phyloP scores from a whole-genome alignment of 2,797 vertebrate species.

The Gymnoscopelus braueri region DNA sequence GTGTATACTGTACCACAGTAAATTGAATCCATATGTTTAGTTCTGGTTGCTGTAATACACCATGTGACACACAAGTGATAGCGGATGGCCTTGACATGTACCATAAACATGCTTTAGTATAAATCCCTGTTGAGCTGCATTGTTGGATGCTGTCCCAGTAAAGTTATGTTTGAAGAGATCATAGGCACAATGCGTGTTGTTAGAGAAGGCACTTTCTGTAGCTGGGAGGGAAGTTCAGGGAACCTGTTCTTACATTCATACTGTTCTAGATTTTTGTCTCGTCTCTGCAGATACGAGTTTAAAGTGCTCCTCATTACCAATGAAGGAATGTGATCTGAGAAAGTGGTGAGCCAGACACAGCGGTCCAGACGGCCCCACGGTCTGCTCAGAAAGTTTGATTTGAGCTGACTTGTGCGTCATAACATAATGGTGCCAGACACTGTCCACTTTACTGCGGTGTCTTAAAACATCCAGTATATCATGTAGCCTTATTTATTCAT shows the following conservation, averaged over 20 bases:
- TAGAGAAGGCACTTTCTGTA: not conserved
- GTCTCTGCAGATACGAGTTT: conserved; percentile 30
- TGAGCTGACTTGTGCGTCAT: conserved; percentile 25
- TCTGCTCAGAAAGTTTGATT: conserved; percentile 17
- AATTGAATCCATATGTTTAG: not conserved
- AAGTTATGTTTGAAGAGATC: conserved; percentile 26
- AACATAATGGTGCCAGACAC: conserved; percentile 23
- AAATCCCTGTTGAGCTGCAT: conserved; percentile 19
- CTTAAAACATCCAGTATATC: not conserved
- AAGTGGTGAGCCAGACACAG: conserved; percentile 9
- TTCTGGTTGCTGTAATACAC: not conserved
- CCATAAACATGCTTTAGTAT: conserved; percentile 2
- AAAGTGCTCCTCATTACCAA: conserved; percentile 50
- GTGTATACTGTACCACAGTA: not conserved
- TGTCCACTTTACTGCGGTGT: not conserved
- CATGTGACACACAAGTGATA: not conserved
- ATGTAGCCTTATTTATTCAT: not conserved
- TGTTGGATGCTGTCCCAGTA: not conserved
- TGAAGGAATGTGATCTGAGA: conserved; percentile 38
- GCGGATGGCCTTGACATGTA: conserved; percentile 3
- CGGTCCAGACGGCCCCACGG: conserved; percentile 9
- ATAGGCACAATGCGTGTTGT: conserved; percentile 18
- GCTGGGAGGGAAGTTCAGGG: conserved; percentile 13
- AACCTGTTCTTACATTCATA: conserved; percentile 32
- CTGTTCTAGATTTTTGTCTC: conserved; percentile 27